Percentiles rank a stretch among this genome's conserved stretches.
Conservation (phyloP, 2,113 vertebrate species). For the Callocephalon fimbriatum region DNA sequence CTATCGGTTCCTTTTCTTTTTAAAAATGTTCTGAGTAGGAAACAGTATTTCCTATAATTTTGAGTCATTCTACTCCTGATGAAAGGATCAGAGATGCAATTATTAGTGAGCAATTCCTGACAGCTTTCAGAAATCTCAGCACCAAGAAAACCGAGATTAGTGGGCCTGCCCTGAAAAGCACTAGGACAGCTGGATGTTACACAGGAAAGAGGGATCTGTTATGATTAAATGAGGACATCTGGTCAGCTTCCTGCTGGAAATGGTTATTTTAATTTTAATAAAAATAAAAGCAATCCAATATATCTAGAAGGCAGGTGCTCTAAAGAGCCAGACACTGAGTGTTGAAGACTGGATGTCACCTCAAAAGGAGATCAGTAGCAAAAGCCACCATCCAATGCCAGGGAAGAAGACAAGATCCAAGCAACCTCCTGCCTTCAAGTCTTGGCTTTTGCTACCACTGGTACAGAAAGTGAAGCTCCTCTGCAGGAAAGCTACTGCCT, state of each 20-base stretch:
- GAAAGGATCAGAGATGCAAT: not conserved
- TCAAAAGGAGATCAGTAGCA: not conserved
- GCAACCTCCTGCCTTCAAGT: not conserved
- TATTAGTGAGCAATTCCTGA: not conserved
- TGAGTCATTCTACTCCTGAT: not conserved
- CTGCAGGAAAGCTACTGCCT: not conserved
- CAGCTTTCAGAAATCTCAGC: not conserved
- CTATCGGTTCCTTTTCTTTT: not conserved
- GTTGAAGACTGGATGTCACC: not conserved
- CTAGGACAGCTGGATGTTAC: not conserved
- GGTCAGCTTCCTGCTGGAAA: not conserved
- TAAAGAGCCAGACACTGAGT: not conserved
- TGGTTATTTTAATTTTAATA: not conserved
- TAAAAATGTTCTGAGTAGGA: not conserved
- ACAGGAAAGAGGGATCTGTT: not conserved
- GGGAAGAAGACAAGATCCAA: not conserved
- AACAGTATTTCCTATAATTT: not conserved
- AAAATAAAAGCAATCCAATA: not conserved
- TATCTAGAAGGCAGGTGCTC: not conserved
- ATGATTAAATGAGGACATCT: constrained; percentile 18
- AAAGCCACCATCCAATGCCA: not conserved
- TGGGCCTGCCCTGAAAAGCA: not conserved
- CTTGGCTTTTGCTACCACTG: not conserved
- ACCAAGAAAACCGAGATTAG: not conserved
- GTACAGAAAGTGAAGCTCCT: not conserved